Percentiles rank a stretch among this genome's conserved stretches.
phyloP scores from a whole-genome alignment of 1,140 invertebrate genomes.

The Eubasilissa regina region DNA sequence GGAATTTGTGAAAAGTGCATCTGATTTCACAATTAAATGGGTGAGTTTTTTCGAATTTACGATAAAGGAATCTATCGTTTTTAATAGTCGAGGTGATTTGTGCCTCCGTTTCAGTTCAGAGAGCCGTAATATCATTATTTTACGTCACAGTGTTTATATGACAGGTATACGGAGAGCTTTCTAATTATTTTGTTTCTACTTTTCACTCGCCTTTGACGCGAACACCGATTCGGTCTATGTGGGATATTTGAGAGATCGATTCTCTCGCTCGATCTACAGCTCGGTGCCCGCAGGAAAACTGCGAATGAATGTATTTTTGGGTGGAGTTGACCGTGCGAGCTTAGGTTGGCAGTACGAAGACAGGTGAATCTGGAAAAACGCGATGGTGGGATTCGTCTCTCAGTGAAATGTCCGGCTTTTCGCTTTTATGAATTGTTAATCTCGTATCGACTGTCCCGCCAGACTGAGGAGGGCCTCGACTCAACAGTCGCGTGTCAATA shows the following conservation, averaged over 20 bases:
- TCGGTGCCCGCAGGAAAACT: neutral
- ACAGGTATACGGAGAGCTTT: slow-evolving; percentile 72
- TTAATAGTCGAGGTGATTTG: slow-evolving; percentile 2
- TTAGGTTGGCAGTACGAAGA: slow-evolving; percentile 44
- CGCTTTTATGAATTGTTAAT: slow-evolving; percentile 45
- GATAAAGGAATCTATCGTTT: neutral
- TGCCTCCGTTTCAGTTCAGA: neutral
- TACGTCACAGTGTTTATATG: slow-evolving; percentile 72
- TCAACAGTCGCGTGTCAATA: neutral
- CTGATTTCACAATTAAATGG: slow-evolving; percentile 70
- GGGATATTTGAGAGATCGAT: slow-evolving; percentile 9
- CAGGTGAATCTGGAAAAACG: slow-evolving; percentile 47
- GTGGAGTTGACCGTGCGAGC: slow-evolving; percentile 34
- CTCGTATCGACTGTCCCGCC: slow-evolving; percentile 1
- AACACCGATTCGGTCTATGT: slow-evolving; percentile 33
- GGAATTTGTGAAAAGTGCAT: slow-evolving; percentile 69
- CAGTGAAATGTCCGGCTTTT: slow-evolving; percentile 35
- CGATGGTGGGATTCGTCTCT: slow-evolving; percentile 23
- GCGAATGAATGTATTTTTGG: slow-evolving; percentile 47
- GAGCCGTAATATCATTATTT: slow-evolving; percentile 53
- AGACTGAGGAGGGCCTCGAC: neutral
- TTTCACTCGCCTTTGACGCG: slow-evolving; percentile 14
- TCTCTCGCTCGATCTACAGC: neutral
- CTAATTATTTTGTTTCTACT: slow-evolving; percentile 63
- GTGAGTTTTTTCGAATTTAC: slow-evolving; percentile 46